These are phyloP conservation scores for Cyrtodaria siliqua DNA, from an alignment of 2,888 invertebrate species.

Conservation along the genomic window DNA sequence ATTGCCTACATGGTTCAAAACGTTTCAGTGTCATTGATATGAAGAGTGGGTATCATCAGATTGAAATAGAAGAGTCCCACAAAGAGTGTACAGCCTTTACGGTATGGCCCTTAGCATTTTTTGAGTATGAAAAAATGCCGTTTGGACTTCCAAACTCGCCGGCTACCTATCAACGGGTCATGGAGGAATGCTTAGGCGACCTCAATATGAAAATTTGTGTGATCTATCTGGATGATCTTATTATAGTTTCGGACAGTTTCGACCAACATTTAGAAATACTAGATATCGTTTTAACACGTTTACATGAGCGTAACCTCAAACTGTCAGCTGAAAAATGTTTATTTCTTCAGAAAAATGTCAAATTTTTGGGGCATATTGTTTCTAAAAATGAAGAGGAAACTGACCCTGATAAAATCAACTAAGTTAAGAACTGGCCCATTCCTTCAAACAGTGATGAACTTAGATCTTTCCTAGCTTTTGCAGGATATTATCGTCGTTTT, in stretches of 20 bases:
- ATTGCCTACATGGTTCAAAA: no score
- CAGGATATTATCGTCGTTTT: conserved; percentile 56
- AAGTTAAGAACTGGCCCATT: conserved; percentile 47
- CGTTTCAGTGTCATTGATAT: no score
- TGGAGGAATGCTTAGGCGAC: no score
- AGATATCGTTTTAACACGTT: conserved; percentile 32
- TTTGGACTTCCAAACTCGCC: no score
- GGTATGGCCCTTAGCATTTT: no score
- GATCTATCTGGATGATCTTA: conserved; percentile 69
- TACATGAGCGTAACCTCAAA: conserved; percentile 37
- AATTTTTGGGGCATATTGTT: no score
- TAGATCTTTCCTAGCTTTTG: conserved; percentile 53
- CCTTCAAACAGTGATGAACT: conserved; percentile 41
- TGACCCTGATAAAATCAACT: conserved; percentile 50
- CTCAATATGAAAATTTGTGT: no score
- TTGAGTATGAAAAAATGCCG: no score
- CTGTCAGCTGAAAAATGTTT: conserved; percentile 54
- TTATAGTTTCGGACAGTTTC: conserved; percentile 39
- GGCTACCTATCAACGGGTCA: no score
- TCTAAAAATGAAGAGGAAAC: conserved; percentile 38
- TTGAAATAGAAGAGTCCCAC: no score
- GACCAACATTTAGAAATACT: conserved; percentile 49
- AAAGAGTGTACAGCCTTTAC: no score
- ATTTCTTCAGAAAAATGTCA: conserved; percentile 48
- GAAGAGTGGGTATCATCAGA: no score